A percentile compares a stretch with the other conserved stretches of the same genome.
phyloP scores from a whole-genome alignment of 2,797 vertebrate species.

The Leontocebus nigricollis region DNA sequence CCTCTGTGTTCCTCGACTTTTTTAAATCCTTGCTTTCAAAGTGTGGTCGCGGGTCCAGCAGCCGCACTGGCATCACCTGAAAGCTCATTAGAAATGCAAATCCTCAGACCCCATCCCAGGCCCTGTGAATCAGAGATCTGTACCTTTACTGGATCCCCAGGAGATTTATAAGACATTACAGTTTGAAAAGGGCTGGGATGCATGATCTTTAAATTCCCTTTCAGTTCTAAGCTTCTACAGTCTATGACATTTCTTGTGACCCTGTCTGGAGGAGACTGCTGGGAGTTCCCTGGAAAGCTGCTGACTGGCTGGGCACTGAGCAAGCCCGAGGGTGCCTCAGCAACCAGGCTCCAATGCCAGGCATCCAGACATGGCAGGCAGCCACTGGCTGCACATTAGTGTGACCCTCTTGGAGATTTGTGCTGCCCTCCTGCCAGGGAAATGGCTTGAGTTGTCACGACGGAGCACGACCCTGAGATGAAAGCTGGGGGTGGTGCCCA shows the following conservation, averaged over 20 bases:
- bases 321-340: neutral
- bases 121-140: neutral
- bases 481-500: neutral
- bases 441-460: slow-evolving; percentile 23
- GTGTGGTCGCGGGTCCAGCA: neutral
- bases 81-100: neutral
- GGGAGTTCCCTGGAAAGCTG: neutral
- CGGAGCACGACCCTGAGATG: neutral
- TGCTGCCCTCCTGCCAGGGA: neutral
- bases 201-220: neutral
- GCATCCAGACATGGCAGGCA: neutral
- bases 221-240: neutral
- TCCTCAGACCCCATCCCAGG: neutral
- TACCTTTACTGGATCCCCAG: neutral
- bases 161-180: neutral
- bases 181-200: neutral
- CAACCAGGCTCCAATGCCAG: neutral
- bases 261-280: neutral
- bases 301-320: neutral
- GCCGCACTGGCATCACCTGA: neutral
- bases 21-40: neutral
- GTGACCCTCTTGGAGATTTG: slow-evolving; percentile 27
- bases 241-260: neutral
- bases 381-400: neutral
- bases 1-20: neutral